Percentiles rank a stretch among this genome's conserved stretches.
Evolutionary conservation across 2,113 vertebrate species (phyloP).

Genomic region (Theristicus caerulescens): DNA sequence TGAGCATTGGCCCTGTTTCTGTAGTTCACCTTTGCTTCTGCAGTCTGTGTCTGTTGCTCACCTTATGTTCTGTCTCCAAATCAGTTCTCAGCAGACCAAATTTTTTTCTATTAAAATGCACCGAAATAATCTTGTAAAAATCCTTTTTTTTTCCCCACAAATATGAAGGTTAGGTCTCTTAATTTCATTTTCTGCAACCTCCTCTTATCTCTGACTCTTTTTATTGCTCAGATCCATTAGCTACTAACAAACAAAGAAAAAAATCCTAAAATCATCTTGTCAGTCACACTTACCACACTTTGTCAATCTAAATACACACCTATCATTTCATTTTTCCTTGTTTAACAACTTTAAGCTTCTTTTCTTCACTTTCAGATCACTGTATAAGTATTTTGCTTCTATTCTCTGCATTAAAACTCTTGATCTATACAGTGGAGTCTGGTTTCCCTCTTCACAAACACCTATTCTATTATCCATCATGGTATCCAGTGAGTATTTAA

Average conservation of each 20-base stretch:
- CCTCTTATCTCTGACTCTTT: not conserved
- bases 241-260: not conserved
- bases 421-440: not conserved
- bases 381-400: not conserved
- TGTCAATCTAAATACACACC: not conserved
- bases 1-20: not conserved
- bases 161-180: not conserved
- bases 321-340: not conserved
- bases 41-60: not conserved
- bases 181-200: not conserved
- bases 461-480: not conserved
- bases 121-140: not conserved
- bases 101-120: not conserved
- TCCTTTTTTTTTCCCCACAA: fast-evolving
- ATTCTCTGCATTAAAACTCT: not conserved
- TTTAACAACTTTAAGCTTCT: not conserved
- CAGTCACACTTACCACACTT: not conserved
- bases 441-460: not conserved
- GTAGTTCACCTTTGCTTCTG: not conserved
- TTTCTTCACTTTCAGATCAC: not conserved
- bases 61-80: not conserved
- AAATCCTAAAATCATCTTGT: not conserved
- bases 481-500: not conserved
- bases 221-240: not conserved
- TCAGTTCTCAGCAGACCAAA: not conserved